phyloP scores from a whole-genome alignment of 1,140 invertebrate genomes.

The Pseudachorutes palmiensis region DNA sequence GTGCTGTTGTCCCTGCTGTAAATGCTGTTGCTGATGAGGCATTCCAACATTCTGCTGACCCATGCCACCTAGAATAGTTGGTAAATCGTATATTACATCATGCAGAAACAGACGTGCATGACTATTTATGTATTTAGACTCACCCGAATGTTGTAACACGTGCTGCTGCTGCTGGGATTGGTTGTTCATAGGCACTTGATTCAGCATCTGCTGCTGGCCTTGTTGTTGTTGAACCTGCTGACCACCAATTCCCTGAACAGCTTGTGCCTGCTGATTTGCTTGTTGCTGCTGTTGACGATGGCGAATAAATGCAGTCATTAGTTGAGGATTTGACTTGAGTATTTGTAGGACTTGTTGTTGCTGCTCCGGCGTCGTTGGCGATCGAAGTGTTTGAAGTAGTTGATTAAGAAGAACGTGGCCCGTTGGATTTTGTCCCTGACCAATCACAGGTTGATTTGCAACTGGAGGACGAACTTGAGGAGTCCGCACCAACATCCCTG shows the following conservation, averaged over 20 bases:
- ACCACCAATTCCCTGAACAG: constrained; percentile 38
- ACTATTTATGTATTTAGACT: background rate
- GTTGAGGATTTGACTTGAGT: constrained; percentile 84
- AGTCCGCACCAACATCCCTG: constrained; percentile 25
- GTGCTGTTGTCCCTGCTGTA: constrained; percentile 37
- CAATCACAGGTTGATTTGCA: constrained; percentile 18
- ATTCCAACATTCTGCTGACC: constrained; percentile 32
- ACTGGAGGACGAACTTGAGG: constrained; percentile 27
- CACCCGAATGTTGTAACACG: constrained; percentile 48
- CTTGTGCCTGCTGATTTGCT: constrained; percentile 44
- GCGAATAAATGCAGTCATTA: constrained; percentile 95
- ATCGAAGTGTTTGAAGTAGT: constrained; percentile 78
- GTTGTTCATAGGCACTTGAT: constrained; percentile 22
- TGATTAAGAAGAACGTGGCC: constrained; percentile 73
- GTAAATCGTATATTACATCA: constrained; percentile 36
- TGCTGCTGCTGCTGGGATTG: constrained; percentile 45
- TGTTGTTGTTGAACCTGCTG: constrained; percentile 25
- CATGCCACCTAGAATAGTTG: constrained; percentile 22
- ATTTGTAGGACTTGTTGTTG: constrained; percentile 87
- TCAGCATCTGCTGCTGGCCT: constrained; percentile 27
- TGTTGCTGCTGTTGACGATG: constrained; percentile 60
- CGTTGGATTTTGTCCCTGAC: constrained; percentile 16
- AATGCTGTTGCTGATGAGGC: constrained; percentile 38
- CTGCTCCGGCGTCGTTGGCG: constrained; percentile 80
- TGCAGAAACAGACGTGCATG: too few relatives aligned